A percentile compares a stretch with the other conserved stretches of the same genome.
These are phyloP conservation scores for Polylopha cassiicola DNA, from an alignment of 2,888 invertebrate species.

Conservation along the genomic window DNA sequence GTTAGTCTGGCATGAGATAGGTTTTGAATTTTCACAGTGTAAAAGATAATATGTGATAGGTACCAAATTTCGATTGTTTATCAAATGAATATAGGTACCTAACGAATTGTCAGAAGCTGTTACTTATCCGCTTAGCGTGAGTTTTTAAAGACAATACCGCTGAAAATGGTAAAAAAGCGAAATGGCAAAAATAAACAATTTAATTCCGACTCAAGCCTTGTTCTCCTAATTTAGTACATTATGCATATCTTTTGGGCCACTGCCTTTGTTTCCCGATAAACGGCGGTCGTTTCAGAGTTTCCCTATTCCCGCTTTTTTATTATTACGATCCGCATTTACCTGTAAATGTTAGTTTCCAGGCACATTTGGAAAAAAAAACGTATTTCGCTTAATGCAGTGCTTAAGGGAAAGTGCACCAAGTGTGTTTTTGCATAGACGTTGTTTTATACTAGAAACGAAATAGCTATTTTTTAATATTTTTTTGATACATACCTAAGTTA, in stretches of 20 bases:
- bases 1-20: too few relatives aligned
- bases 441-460: too few relatives aligned
- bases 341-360: conserved; percentile 52
- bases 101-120: too few relatives aligned
- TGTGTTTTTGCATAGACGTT: too few relatives aligned
- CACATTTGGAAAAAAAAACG: conserved; percentile 38
- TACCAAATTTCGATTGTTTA: too few relatives aligned
- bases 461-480: too few relatives aligned
- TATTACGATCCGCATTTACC: conserved; percentile 60
- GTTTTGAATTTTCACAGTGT: too few relatives aligned
- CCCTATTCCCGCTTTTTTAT: conserved; percentile 61
- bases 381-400: conserved; percentile 11
- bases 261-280: conserved; percentile 68
- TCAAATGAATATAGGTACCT: too few relatives aligned
- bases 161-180: conserved; percentile 38
- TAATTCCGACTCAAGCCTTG: conserved; percentile 54
- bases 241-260: conserved; percentile 68
- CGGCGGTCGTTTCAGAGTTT: conserved; percentile 57
- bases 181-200: conserved; percentile 60
- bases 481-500: too few relatives aligned
- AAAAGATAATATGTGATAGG: too few relatives aligned
- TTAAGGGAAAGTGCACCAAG: too few relatives aligned
- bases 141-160: background rate
- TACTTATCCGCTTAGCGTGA: too few relatives aligned
- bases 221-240: conserved; percentile 68